phyloP scores from a whole-genome alignment of 2,888 invertebrate species.

The Tridacna gigas region DNA sequence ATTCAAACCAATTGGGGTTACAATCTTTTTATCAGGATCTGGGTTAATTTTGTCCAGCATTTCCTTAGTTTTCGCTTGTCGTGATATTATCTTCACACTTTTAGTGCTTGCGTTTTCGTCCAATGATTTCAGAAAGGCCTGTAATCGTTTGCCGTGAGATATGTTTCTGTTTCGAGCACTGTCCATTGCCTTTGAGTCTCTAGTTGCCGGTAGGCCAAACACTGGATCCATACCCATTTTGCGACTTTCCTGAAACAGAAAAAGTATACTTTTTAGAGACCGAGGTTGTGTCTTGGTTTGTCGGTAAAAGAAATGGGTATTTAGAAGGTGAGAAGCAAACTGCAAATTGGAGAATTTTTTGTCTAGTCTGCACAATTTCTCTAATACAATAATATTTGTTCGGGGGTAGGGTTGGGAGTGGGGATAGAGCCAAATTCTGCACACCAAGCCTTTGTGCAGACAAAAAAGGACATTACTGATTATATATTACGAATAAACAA shows the following conservation, averaged over 20 bases:
- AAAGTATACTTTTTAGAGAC: not conserved
- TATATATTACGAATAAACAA: too few relatives aligned
- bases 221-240: constrained; percentile 30
- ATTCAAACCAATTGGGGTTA: constrained; percentile 28
- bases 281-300: not conserved
- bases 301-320: too few relatives aligned
- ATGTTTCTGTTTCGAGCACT: constrained; percentile 34
- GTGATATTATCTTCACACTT: not conserved
- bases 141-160: constrained; percentile 24
- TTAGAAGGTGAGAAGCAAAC: too few relatives aligned
- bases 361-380: too few relatives aligned
- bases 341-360: too few relatives aligned
- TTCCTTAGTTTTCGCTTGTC: constrained; percentile 18
- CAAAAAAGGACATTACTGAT: too few relatives aligned
- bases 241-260: constrained; percentile 30
- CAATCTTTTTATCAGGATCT: constrained; percentile 37
- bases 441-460: too few relatives aligned
- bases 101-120: constrained; percentile 16
- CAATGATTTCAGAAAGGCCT: constrained; percentile 20
- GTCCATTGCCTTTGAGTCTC: constrained; percentile 40
- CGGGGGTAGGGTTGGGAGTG: too few relatives aligned
- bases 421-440: too few relatives aligned
- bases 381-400: too few relatives aligned
- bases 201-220: constrained; percentile 29
- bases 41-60: constrained; percentile 35